These are phyloP conservation scores for Scolanthus callimorphus DNA, from an alignment of 92 coral and sea anemone species.

Conservation along the genomic window DNA sequence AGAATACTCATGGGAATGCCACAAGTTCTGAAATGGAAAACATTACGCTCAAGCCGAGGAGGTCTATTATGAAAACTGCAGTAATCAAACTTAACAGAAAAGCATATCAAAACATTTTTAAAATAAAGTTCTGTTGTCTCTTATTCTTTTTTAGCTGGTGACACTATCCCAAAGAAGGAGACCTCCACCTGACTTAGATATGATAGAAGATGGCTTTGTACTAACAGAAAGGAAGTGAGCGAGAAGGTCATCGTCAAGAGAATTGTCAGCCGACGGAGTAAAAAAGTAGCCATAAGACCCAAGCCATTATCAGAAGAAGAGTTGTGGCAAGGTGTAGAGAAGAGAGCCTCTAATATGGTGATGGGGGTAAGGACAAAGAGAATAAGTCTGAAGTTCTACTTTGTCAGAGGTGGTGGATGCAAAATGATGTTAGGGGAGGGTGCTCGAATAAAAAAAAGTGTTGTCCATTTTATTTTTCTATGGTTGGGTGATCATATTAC, in stretches of 20 bases:
- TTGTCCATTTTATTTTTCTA: too few species aligned
- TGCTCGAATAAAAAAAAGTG: too few species aligned
- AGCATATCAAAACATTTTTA: neutral
- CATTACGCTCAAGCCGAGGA: too few species aligned
- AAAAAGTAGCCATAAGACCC: slow-evolving; percentile 60
- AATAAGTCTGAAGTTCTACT: too few species aligned
- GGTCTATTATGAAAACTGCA: too few species aligned
- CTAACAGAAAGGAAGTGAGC: slow-evolving; percentile 77
- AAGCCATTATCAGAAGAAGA: slow-evolving; percentile 71
- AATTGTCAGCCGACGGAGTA: slow-evolving; percentile 85
- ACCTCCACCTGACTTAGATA: slow-evolving; percentile 93
- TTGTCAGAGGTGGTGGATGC: too few species aligned
- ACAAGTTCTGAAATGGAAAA: too few species aligned
- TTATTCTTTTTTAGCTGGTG: slow-evolving; percentile 48
- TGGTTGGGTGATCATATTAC: too few species aligned
- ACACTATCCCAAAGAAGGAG: slow-evolving; percentile 70
- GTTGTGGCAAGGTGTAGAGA: slow-evolving; percentile 58
- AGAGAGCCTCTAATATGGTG: slow-evolving; percentile 71
- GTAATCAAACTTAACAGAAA: too few species aligned
- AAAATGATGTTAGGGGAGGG: too few species aligned
- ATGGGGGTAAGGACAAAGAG: slow-evolving; percentile 47
- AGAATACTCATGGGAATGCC: too few species aligned
- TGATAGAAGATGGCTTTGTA: slow-evolving; percentile 88
- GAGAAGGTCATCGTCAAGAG: slow-evolving; percentile 72
- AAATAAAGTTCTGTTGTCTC: neutral